These are phyloP conservation scores for Ophthalmolycus amberensis DNA, from an alignment of 2,113 vertebrate species.

Conservation along the genomic window DNA sequence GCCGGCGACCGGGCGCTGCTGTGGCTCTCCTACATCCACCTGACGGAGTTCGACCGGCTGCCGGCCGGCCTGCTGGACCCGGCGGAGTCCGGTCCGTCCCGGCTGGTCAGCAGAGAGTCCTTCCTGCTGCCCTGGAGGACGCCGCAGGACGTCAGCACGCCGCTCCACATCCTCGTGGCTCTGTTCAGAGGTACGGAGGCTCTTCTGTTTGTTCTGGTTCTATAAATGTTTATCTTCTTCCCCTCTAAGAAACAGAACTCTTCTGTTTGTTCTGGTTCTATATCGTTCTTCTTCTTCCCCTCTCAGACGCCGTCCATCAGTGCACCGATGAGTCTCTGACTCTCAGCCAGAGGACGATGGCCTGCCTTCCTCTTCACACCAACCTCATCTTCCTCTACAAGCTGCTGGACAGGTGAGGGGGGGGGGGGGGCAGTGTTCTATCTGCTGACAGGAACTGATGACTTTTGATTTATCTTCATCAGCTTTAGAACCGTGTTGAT, in stretches of 20 bases:
- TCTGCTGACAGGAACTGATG: too few species aligned
- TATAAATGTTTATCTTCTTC: too few species aligned
- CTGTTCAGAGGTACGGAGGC: constrained; percentile 89
- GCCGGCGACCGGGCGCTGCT: constrained; percentile 87
- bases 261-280: too few species aligned
- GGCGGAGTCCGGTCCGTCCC: constrained; percentile 86
- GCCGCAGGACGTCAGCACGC: constrained; percentile 84
- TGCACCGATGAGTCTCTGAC: constrained; percentile 86
- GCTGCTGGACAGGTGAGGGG: constrained; percentile 72
- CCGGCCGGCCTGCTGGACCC: constrained; percentile 90
- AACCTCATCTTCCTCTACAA: constrained; percentile 89
- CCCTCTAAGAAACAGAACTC: too few species aligned
- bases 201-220: too few species aligned
- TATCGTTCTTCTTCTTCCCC: not conserved
- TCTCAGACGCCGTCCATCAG: constrained; percentile 86
- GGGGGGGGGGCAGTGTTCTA: too few species aligned
- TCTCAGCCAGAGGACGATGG: constrained; percentile 78
- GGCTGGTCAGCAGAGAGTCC: constrained; percentile 87
- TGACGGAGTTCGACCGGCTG: constrained; percentile 90
- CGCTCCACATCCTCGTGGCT: constrained; percentile 84
- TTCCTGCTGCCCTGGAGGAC: constrained; percentile 92
- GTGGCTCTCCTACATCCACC: constrained; percentile 94
- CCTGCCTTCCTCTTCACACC: constrained; percentile 90
- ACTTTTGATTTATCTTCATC: too few species aligned
- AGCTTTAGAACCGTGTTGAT: too few species aligned